phyloP scores from a whole-genome alignment of 64 coral and sea anemone genomes.

The Cladopsammia gracilis region DNA sequence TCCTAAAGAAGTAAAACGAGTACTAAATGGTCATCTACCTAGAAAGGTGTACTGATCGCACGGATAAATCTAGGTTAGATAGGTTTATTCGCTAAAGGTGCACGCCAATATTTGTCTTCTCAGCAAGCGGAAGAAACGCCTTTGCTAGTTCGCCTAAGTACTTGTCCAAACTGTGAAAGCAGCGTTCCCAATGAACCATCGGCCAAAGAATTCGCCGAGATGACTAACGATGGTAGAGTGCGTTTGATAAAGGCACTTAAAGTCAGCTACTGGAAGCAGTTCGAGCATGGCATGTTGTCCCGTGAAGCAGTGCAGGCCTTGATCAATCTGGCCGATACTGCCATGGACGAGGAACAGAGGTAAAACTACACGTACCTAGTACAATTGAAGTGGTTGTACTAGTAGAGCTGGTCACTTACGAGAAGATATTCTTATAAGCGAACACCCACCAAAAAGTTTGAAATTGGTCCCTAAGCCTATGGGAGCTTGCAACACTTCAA shows the following conservation, averaged over 20 bases:
- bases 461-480: no score
- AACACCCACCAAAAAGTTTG: no score
- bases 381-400: no score
- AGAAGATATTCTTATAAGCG: no score
- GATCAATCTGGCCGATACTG: slow-evolving; percentile 83
- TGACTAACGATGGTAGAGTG: slow-evolving; percentile 94
- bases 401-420: no score
- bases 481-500: no score
- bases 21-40: no score
- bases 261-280: slow-evolving; percentile 99
- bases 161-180: slow-evolving; percentile 93
- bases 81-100: no score
- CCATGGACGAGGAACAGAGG: slow-evolving; percentile 85
- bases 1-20: no score
- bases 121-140: slow-evolving; percentile 82
- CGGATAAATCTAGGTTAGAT: no score
- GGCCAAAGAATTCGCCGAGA: slow-evolving; percentile 96
- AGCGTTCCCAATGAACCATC: slow-evolving; percentile 98
- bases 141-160: slow-evolving; percentile 90
- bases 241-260: slow-evolving; percentile 97
- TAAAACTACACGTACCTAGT: neutral
- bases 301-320: slow-evolving; percentile 96
- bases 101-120: neutral
- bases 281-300: slow-evolving; percentile 98
- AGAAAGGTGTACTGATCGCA: no score